Base-by-base conservation (phyloP, 2,888 invertebrate species). In the Rhyacophila evoluta region DNA sequence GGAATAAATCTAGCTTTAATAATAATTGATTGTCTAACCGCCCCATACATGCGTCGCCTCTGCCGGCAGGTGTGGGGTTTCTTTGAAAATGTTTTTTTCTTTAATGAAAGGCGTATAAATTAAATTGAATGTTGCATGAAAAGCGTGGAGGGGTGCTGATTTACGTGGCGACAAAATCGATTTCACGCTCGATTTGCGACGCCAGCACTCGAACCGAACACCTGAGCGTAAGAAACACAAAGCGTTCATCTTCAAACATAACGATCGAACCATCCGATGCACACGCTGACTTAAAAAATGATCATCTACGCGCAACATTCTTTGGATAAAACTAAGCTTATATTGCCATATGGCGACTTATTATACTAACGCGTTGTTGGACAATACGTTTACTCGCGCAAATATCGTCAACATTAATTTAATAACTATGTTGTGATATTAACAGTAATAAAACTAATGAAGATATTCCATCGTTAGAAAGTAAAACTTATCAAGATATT, bases 111-210 rank as follows among this genome's bases (percentile, higher is more conserved):
- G 12, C 55, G 55, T 55, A 55, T 19, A 25, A 19, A 25, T 55
- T 55, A 55, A 25, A 55, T 55, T 55, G 55, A 55, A 55, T 55
- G 15, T 19, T 25, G 19, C 19, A 25, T 25, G 25, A 55, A 25
- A 55, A 55, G 25, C 25, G 25, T 8, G 12, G 25, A 10, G 15
- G 55, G 55, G 55, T 10, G 25, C 25, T 55, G 55, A 55, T 55
- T 55, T 55, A 55, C 55, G 25, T 55, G 55, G 55, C 25, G 55
- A 55, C 55, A 55, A 55, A 55, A 55, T 55, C 19, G 55, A 55
- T 55, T 55, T 55, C 55, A 55, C 55, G 55, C 55, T 55, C 55
- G 55, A 55, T 55, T 55, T 55, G 55, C 55, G 55, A 25, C 55
- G 55, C 8, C 55, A 25, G 55, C 55, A 55, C 19, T 19, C 19